Conservation (phyloP, 1,140 invertebrate genomes). For the Archivesica marissinica region DNA sequence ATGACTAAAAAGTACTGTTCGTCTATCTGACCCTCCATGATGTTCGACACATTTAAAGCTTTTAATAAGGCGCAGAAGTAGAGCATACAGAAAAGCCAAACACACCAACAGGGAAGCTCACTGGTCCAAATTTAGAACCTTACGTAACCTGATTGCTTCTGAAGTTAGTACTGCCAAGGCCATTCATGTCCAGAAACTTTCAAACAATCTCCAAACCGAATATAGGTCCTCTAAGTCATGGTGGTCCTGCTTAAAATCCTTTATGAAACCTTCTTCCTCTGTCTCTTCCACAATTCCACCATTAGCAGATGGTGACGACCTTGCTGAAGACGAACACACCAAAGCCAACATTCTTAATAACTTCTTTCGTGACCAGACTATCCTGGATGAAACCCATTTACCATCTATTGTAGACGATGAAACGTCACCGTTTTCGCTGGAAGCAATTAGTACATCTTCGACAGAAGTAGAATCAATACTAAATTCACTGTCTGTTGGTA, state of each 20-base stretch:
- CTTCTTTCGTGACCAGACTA: background rate
- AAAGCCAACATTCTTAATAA: conserved; percentile 24
- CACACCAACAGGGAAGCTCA: background rate
- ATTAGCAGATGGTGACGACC: background rate
- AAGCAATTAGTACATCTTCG: background rate
- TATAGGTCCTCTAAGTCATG: background rate
- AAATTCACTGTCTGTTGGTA: background rate
- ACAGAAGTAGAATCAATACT: background rate
- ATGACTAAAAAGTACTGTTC: background rate
- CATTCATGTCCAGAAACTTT: background rate
- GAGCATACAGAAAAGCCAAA: background rate
- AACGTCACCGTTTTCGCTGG: background rate
- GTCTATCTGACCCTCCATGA: background rate
- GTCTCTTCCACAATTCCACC: background rate
- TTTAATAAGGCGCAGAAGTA: background rate
- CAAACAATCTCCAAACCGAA: background rate
- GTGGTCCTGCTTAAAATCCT: background rate
- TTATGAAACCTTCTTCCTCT: background rate
- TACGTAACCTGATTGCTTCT: background rate
- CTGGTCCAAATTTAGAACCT: background rate
- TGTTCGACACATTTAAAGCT: background rate
- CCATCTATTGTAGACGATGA: background rate
- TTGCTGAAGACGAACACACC: background rate
- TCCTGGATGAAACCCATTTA: background rate
- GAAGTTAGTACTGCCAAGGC: background rate